phyloP scores from a whole-genome alignment of 2,797 vertebrate genomes.

The Hybognathus amarus region DNA sequence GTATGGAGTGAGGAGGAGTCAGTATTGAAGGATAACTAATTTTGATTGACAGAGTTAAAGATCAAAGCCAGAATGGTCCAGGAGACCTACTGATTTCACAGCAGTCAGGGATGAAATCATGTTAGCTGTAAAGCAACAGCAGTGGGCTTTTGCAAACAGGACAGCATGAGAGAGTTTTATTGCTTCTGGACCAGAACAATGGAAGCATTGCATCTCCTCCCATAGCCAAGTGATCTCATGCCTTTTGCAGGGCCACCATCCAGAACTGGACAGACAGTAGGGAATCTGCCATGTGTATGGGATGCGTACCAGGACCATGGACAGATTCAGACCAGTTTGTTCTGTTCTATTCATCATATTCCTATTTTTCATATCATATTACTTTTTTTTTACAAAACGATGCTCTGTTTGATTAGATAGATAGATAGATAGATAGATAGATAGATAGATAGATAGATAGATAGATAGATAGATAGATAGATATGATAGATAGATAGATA shows the following conservation, averaged over 20 bases:
- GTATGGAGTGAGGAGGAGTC: constrained; percentile 52
- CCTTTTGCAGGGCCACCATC: constrained; percentile 63
- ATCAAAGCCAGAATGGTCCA: constrained; percentile 79
- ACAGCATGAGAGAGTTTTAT: constrained; percentile 75
- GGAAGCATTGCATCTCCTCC: constrained; percentile 68
- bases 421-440: too few relatives aligned
- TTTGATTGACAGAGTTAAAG: constrained; percentile 82
- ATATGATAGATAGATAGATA: too few relatives aligned
- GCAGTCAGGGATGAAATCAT: constrained; percentile 63
- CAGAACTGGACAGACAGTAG: constrained; percentile 66
- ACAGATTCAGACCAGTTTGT: constrained; percentile 50
- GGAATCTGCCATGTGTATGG: constrained; percentile 58
- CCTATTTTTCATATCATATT: background rate
- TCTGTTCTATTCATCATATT: constrained; percentile 29
- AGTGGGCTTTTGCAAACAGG: constrained; percentile 48
- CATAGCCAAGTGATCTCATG: constrained; percentile 77
- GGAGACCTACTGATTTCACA: constrained; percentile 70
- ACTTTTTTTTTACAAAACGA: background rate
- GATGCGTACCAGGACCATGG: constrained; percentile 40
- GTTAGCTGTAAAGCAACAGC: constrained; percentile 59
- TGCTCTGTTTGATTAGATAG: background rate
- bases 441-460: too few relatives aligned
- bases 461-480: too few relatives aligned
- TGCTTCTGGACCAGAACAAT: constrained; percentile 78
- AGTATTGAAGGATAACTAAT: constrained; percentile 77